phyloP scores from a whole-genome alignment of 2,797 vertebrate species.

The Chanos chanos region DNA sequence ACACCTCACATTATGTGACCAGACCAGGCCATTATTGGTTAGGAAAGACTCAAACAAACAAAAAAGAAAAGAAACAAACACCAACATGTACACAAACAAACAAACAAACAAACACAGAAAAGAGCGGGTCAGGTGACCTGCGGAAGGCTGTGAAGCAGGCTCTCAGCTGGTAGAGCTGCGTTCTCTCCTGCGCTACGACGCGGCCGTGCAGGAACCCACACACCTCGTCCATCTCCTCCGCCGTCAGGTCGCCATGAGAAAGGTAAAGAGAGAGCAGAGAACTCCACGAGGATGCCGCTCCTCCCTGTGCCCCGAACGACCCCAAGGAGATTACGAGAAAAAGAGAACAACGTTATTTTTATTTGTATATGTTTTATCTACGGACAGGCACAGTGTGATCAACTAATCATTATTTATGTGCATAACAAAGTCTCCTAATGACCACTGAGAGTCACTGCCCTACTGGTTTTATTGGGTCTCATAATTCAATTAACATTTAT shows the following conservation, averaged over 20 bases:
- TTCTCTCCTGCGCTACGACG: constrained; percentile 74
- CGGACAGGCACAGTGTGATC: too few relatives aligned
- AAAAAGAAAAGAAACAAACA: neutral
- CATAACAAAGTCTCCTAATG: too few relatives aligned
- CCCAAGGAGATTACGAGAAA: constrained; percentile 35
- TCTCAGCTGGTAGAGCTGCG: constrained; percentile 73
- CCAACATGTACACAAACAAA: neutral
- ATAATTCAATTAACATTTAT: too few relatives aligned
- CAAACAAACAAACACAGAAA: neutral
- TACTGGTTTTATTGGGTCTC: too few relatives aligned
- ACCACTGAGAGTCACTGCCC: too few relatives aligned
- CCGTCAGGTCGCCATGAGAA: constrained; percentile 76
- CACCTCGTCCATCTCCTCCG: constrained; percentile 75
- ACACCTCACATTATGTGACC: too few relatives aligned
- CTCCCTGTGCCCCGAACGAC: constrained; percentile 41
- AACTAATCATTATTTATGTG: too few relatives aligned
- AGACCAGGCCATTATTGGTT: too few relatives aligned
- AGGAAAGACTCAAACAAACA: constrained; percentile 58
- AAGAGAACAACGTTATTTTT: too few relatives aligned
- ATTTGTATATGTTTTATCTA: too few relatives aligned
- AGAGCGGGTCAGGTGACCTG: constrained; percentile 64
- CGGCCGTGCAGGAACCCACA: constrained; percentile 78
- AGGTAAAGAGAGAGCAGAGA: constrained; percentile 79
- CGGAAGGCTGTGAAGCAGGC: constrained; percentile 77
- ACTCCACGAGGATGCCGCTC: constrained; percentile 78